Base-by-base conservation (phyloP, 2,113 vertebrate genomes). In the Rafetus swinhoei region DNA sequence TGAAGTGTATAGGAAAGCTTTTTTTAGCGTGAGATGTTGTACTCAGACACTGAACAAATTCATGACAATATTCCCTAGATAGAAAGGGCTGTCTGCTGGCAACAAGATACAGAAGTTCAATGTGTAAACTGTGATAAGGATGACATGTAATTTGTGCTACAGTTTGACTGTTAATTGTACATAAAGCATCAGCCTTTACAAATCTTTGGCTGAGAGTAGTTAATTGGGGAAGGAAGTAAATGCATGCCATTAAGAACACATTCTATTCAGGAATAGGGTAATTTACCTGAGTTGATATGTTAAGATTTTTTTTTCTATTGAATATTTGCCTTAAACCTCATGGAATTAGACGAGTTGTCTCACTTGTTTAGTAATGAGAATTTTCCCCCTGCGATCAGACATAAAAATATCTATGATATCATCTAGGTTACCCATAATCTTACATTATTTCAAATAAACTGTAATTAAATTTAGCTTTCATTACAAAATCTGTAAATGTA, bases 61-160 rank as follows among this genome's bases (percentile, higher is more conserved):
- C 97, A 97, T 93, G 94, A 95, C 80, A 86, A 62, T 97, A 97
- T 98, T 98, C 98, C 97, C 97, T 92, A 83, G 94, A 80, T 53
- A 92, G 91, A 91, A 95, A 88, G 95, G 57, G 90, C 97, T 98
- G 97, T 96, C 98, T 98, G 97, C 97, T 98, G 97, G 97, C 97
- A 96, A 90, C 90, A 97, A 95, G 98, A 98, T 98, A 98, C n/a
- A 98, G 95, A 91, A 97, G 92, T 98, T 97, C 98, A 98, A 98
- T 98, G 98, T 98, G 98, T 98, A 96, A 96, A 93, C 93, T 96
- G 98, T 98, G 98, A 98, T 98, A 98, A 98, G 97, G 97, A 84
- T 98, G 98, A 96, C 97, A 93, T 95, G 95, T 97, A 96, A 98
- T 98, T 98, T 98, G 97, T 98, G 97, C 97, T 97, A 96, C 96